Evolutionary conservation across 2,888 invertebrate genomes (phyloP).

Genomic region (Lapara coniferarum): DNA sequence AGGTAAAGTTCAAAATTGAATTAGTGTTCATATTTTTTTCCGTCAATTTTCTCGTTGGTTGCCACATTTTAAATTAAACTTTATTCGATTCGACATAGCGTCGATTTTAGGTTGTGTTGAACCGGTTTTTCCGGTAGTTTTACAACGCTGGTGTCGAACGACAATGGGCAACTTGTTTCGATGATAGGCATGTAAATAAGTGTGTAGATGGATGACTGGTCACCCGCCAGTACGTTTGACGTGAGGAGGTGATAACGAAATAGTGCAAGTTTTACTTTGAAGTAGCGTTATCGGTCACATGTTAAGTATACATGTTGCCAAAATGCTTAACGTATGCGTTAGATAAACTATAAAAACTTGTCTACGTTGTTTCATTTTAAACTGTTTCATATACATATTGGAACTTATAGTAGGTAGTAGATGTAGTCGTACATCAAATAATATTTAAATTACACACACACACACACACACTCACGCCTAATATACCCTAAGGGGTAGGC

Average conservation of each 20-base stretch:
- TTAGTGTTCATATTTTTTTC: constrained; percentile 44
- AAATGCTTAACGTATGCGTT: not conserved
- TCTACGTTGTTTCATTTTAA: not conserved
- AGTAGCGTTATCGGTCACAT: constrained; percentile 36
- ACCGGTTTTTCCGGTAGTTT: constrained; percentile 72
- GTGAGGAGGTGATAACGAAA: constrained; percentile 50
- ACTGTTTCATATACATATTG: not conserved
- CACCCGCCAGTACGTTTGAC: constrained; percentile 67
- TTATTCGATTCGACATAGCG: constrained; percentile 37
- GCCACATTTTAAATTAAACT: constrained; percentile 35
- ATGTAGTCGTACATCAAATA: no score
- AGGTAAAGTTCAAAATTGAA: constrained; percentile 35
- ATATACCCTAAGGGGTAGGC: no score
- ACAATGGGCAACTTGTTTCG: constrained; percentile 77
- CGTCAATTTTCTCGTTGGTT: constrained; percentile 52
- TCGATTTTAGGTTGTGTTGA: constrained; percentile 42
- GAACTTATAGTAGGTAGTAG: no score
- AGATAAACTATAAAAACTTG: no score
- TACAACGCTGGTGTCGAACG: constrained; percentile 61
- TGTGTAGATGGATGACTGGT: constrained; percentile 74
- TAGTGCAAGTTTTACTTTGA: constrained; percentile 42
- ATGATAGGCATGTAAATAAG: constrained; percentile 80
- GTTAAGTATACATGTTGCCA: constrained; percentile 28
- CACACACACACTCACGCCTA: no score
- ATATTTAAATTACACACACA: no score